Conservation (phyloP, 2,797 vertebrate genomes). For the Myripristis jacobus region DNA sequence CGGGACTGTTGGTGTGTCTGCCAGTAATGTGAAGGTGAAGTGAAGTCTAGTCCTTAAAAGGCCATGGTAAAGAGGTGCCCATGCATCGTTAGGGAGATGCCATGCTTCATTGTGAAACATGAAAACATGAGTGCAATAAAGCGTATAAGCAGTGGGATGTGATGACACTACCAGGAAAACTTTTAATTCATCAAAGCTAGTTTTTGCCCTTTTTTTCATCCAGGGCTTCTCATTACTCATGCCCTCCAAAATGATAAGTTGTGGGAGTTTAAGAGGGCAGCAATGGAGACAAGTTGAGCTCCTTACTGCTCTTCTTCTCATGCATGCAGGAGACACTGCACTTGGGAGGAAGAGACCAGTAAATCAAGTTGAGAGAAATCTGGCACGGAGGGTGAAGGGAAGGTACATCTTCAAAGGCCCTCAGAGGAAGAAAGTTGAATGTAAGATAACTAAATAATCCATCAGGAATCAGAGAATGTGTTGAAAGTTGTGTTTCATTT, state of each 20-base stretch:
- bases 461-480: slow-evolving; percentile 73
- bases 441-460: slow-evolving; percentile 69
- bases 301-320: slow-evolving; percentile 38
- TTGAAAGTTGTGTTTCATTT: slow-evolving; percentile 61
- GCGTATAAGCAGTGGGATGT: slow-evolving; percentile 40
- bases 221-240: slow-evolving; percentile 35
- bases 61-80: slow-evolving; percentile 28
- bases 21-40: background rate
- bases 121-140: slow-evolving; percentile 50
- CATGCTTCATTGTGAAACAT: slow-evolving; percentile 47
- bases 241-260: slow-evolving; percentile 38
- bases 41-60: slow-evolving; percentile 25
- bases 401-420: slow-evolving; percentile 63
- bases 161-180: slow-evolving; percentile 56
- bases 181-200: slow-evolving; percentile 52
- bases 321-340: slow-evolving; percentile 28
- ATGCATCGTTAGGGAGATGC: slow-evolving; percentile 52
- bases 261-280: slow-evolving; percentile 51
- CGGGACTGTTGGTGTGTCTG: background rate
- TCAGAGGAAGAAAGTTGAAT: slow-evolving; percentile 42
- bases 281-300: slow-evolving; percentile 49
- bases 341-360: slow-evolving; percentile 38
- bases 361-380: slow-evolving; percentile 58
- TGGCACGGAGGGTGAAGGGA: slow-evolving; percentile 37
- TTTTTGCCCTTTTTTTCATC: background rate